These are phyloP conservation scores for Psammodynastes pulverulentus DNA, from an alignment of 2,113 vertebrate genomes.

Conservation along the genomic window DNA sequence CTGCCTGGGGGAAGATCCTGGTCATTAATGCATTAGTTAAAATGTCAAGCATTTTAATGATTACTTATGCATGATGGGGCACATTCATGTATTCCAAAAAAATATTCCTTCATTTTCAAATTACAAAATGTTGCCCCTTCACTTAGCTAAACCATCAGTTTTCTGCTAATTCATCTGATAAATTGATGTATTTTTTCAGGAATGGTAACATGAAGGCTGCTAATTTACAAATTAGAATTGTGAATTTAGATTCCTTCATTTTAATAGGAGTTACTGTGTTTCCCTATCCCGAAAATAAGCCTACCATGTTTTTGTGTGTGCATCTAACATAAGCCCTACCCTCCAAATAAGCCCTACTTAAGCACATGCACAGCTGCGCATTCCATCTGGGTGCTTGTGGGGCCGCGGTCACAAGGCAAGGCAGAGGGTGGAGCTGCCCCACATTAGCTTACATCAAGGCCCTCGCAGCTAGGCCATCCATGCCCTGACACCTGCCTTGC, in stretches of 20 bases:
- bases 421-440: no score
- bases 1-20: neutral
- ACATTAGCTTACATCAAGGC: no score
- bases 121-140: conserved; percentile 1
- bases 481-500: no score
- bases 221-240: neutral
- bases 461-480: no score
- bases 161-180: neutral
- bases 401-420: accelerated
- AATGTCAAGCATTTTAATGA: neutral
- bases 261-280: neutral
- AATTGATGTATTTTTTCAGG: neutral
- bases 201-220: neutral
- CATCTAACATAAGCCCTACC: no score
- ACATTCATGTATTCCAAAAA: neutral
- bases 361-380: no score
- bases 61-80: neutral
- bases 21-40: neutral
- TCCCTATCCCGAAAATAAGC: no score
- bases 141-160: neutral
- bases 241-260: neutral
- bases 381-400: no score
- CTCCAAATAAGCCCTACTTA: no score
- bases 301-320: no score
- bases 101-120: conserved; percentile 38